phyloP scores from a whole-genome alignment of 2,113 vertebrate genomes.

The Hyla sarda region DNA sequence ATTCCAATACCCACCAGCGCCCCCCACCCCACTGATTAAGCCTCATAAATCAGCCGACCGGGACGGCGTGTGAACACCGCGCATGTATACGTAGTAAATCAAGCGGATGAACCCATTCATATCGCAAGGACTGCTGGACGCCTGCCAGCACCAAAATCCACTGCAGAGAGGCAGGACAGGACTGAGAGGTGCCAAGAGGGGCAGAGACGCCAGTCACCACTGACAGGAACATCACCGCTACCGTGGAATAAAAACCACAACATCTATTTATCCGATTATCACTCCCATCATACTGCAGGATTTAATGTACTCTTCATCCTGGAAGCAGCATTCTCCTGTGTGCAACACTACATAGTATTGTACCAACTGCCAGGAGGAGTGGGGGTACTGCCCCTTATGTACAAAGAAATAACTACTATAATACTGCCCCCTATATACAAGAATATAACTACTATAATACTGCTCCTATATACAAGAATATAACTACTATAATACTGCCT shows the following conservation, averaged over 20 bases:
- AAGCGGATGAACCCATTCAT: constrained; percentile 15
- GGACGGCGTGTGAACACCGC: neutral
- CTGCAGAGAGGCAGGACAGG: neutral
- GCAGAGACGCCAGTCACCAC: neutral
- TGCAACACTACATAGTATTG: too few relatives aligned
- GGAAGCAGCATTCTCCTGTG: too few relatives aligned
- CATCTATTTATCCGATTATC: neutral
- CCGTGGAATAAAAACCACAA: neutral
- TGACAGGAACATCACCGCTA: neutral
- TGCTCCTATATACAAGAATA: neutral
- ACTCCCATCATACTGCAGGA: neutral
- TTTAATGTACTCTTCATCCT: too few relatives aligned
- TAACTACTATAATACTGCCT: neutral
- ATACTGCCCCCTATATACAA: neutral
- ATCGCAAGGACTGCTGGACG: neutral
- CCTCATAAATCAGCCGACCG: neutral
- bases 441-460: neutral
- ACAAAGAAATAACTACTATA: constrained; percentile 1
- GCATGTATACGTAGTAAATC: neutral
- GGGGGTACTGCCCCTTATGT: neutral
- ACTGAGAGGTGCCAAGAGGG: neutral
- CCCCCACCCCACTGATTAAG: neutral
- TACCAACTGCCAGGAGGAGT: too few relatives aligned
- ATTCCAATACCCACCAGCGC: neutral
- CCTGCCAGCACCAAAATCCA: neutral